Evolutionary conservation across 2,797 vertebrate genomes (phyloP), one percentile per base, ranked within the genome.

Genomic region (Limosa lapponica): DNA sequence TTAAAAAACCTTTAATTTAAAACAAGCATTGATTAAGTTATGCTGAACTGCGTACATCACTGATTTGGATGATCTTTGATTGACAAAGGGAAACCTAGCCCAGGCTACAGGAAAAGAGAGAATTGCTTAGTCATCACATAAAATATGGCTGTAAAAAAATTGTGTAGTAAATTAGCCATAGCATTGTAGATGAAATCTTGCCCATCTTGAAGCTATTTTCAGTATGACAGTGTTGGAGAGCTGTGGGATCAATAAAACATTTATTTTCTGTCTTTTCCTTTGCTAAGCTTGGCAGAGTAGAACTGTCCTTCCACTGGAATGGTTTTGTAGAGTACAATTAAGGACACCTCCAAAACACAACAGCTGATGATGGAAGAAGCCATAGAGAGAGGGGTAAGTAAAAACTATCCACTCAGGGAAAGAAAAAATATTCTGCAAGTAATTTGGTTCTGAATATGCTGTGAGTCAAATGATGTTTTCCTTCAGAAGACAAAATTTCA

Each of bases 291-390:
- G 57, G 98, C 98, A 62, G 98, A 99, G 83, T 99, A 99, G 99
- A 97, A 98, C 64, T 23, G 82, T 73, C 98, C 98, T 8, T 96
- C 97, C 22, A 98, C 98, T 28, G 98, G 98, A 85, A 98, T 99
- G 98, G 98, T 99, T 98, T 95, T 99, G 73, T 99, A 98, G 99
- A 96, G 99, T 97, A 99, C 98, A 96, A 80, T 99, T 34, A 99
- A 98, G 78, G 98, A 98, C 77, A 94, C 98, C 43, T 67, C 96
- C 20, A 98, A 99, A 93, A 98, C 97, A 70, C 95, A 98, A 52
- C 87, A 98, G 85, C 97, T 99, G 90, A 98, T 98, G 59, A 98
- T 96, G 97, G 95, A 98, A 97, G 99, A 98, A 95, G 98, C 98
- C 8, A 55, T 97, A 36, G 96, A 99, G 88, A 99, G 98, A 95